phyloP scores from a whole-genome alignment of 1,140 invertebrate genomes.

The Cotesia glomerata region DNA sequence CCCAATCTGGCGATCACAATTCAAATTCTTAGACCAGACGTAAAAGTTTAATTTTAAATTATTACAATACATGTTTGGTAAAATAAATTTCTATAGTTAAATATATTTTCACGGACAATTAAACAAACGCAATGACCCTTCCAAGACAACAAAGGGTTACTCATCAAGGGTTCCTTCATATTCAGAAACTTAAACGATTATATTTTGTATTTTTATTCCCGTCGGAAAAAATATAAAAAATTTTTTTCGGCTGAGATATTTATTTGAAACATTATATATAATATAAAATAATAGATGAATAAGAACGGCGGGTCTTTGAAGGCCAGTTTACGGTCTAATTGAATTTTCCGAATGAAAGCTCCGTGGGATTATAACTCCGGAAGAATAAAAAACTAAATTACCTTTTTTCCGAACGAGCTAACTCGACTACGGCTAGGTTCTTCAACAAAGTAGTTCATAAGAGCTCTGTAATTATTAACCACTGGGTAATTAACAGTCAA shows the following conservation, averaged over 20 bases:
- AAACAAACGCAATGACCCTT: not conserved
- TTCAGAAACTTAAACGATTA: no score
- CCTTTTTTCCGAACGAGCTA: not conserved
- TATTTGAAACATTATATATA: no score
- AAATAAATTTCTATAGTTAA: no score
- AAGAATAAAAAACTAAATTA: not conserved
- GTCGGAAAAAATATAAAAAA: no score
- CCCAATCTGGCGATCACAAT: slow-evolving; percentile 9
- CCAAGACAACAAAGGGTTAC: slow-evolving; percentile 6
- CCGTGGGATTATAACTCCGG: slow-evolving; percentile 8
- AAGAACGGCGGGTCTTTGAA: not conserved
- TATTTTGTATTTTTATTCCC: no score
- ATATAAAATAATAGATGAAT: no score
- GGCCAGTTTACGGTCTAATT: slow-evolving; percentile 16
- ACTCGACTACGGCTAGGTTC: no score
- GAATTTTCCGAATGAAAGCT: slow-evolving; percentile 19
- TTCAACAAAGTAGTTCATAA: no score
- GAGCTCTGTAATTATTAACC: not conserved
- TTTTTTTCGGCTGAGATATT: no score
- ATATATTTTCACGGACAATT: no score
- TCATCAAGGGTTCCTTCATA: not conserved
- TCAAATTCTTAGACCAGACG: slow-evolving; percentile 8
- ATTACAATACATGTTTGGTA: no score
- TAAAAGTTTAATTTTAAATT: not conserved
- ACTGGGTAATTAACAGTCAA: not conserved